These are phyloP conservation scores for Clinocottus analis DNA, from an alignment of 2,113 vertebrate species.

Conservation along the genomic window DNA sequence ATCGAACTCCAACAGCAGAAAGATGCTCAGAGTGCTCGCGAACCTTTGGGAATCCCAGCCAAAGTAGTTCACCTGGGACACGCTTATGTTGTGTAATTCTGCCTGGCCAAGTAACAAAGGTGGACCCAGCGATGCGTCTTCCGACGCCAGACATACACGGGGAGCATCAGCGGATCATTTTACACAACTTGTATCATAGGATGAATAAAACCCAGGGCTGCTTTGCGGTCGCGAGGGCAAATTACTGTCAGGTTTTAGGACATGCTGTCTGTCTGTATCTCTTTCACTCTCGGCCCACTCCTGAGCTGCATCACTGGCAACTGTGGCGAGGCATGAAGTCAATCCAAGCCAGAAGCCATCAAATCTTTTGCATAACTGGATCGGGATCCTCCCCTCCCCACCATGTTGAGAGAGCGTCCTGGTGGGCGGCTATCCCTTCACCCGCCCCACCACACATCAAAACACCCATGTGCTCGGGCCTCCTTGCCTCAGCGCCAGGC, in stretches of 20 bases:
- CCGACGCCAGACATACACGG: conserved; percentile 25
- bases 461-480: conserved; percentile 46
- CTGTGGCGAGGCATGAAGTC: conserved; percentile 39
- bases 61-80: conserved; percentile 57
- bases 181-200: conserved; percentile 38
- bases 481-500: conserved; percentile 60
- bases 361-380: conserved; percentile 53
- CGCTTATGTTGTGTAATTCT: conserved; percentile 55
- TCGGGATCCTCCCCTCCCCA: conserved; percentile 44
- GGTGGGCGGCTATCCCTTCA: conserved; percentile 34
- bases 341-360: conserved; percentile 56
- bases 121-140: neutral
- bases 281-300: conserved; percentile 32
- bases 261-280: conserved; percentile 52
- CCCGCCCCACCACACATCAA: neutral
- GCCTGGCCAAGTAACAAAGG: conserved; percentile 37
- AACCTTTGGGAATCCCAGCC: conserved; percentile 47
- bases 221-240: conserved; percentile 43
- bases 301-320: conserved; percentile 46
- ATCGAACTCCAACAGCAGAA: conserved; percentile 17
- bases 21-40: conserved; percentile 43
- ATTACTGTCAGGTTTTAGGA: conserved; percentile 60
- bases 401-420: conserved; percentile 26
- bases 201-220: conserved; percentile 52
- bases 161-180: conserved; percentile 44